phyloP scores from a whole-genome alignment of 1,140 invertebrate genomes.

The Drosophila pachea region DNA sequence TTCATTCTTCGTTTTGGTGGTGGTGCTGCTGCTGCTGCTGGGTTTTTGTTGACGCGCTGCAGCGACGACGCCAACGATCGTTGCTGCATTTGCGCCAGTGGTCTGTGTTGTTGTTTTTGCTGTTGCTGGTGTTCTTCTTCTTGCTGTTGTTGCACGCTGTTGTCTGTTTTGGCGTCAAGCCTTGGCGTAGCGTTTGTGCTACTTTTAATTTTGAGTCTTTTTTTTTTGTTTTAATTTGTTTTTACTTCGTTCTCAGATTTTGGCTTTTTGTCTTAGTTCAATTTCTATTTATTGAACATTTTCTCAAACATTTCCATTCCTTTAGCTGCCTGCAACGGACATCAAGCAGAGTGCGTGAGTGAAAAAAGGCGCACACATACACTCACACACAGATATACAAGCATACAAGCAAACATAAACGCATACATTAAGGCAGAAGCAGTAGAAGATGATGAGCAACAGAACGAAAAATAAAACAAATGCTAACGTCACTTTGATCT shows the following conservation, averaged over 20 bases:
- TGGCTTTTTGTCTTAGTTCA: constrained; percentile 34
- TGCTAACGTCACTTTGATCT: constrained; percentile 52
- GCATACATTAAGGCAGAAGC: constrained; percentile 8
- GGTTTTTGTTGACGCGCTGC: constrained; percentile 46
- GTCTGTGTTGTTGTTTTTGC: constrained; percentile 21
- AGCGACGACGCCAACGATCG: constrained; percentile 71
- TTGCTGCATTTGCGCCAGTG: constrained; percentile 66
- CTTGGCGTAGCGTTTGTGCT: constrained; percentile 3
- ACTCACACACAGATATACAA: background rate
- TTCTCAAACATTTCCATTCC: constrained; percentile 28
- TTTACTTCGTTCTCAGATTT: constrained; percentile 25
- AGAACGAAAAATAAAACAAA: constrained; percentile 42
- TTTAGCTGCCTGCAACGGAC: constrained; percentile 23
- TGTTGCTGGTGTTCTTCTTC: background rate
- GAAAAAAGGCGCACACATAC: background rate
- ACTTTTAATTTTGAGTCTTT: constrained; percentile 23
- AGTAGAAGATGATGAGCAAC: constrained; percentile 16
- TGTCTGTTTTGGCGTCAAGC: constrained; percentile 4
- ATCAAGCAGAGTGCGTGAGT: constrained; percentile 19
- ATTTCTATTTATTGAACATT: constrained; percentile 43
- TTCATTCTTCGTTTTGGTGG: constrained; percentile 19
- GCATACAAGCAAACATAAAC: background rate
- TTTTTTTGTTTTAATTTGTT: constrained; percentile 26
- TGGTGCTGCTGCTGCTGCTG: constrained; percentile 39
- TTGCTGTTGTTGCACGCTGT: constrained; percentile 12